These are phyloP conservation scores for Hylia prasina DNA, from an alignment of 2,113 vertebrate genomes.

Conservation along the genomic window DNA sequence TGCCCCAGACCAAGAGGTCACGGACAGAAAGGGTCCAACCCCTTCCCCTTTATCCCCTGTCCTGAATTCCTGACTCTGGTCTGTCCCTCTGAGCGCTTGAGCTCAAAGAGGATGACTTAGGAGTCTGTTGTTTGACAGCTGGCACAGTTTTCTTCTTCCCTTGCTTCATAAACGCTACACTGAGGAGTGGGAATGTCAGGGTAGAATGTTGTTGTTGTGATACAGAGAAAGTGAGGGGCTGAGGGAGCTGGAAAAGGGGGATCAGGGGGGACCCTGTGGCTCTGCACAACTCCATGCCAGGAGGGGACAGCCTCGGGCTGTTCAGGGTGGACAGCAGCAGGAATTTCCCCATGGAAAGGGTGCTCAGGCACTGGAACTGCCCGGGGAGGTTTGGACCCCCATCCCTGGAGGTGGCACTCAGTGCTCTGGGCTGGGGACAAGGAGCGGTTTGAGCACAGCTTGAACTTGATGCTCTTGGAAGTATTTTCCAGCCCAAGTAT, in stretches of 20 bases:
- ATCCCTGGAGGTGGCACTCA: neutral
- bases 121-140: neutral
- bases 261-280: neutral
- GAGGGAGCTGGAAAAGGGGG: neutral
- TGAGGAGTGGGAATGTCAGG: neutral
- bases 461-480: fast-evolving
- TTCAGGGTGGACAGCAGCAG: neutral
- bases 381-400: neutral
- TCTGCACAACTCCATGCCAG: neutral
- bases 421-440: neutral
- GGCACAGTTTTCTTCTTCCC: neutral
- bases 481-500: neutral
- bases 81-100: neutral
- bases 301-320: neutral
- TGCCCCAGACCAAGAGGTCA: neutral
- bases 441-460: fast-evolving
- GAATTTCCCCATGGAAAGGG: neutral
- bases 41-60: neutral
- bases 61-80: neutral
- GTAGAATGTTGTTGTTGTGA: neutral
- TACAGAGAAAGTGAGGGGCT: neutral
- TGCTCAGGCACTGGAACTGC: fast-evolving
- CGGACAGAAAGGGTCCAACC: neutral
- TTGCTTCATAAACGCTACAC: neutral
- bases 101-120: neutral